These are phyloP conservation scores for Drosophila pseudotakahashii DNA, from an alignment of 2,888 invertebrate species.

Conservation along the genomic window DNA sequence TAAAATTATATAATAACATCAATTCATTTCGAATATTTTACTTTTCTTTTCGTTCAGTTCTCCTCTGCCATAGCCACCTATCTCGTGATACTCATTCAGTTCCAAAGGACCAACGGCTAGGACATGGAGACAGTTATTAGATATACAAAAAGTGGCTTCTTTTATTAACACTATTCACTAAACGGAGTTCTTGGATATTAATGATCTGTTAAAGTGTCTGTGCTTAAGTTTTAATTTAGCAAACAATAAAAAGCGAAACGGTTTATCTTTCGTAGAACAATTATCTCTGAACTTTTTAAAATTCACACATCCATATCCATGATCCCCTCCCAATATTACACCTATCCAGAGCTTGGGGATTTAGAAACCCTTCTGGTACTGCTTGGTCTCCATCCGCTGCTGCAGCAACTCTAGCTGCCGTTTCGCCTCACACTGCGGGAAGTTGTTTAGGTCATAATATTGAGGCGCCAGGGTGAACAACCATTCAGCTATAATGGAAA, in stretches of 20 bases:
- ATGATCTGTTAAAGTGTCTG: conserved; percentile 24
- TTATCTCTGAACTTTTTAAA: neutral
- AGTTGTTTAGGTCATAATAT: conserved; percentile 99
- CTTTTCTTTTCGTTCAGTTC: conserved; percentile 80
- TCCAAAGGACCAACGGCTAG: conserved; percentile 85
- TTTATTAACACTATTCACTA: conserved; percentile 44
- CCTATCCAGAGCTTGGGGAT: neutral
- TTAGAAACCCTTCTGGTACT: conserved; percentile 95
- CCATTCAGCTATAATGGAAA: conserved; percentile 91
- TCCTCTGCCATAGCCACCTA: conserved; percentile 86
- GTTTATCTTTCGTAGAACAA: neutral
- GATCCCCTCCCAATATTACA: conserved; percentile 10
- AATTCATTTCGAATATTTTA: neutral
- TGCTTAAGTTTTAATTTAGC: conserved; percentile 33
- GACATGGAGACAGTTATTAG: neutral
- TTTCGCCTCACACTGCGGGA: conserved; percentile 98
- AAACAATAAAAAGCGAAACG: conserved; percentile 40
- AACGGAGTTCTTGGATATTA: conserved; percentile 37
- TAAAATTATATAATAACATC: neutral
- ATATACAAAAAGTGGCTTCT: conserved; percentile 56
- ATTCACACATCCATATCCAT: conserved; percentile 8
- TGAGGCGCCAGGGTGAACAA: conserved; percentile 97
- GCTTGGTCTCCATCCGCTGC: conserved; percentile 93
- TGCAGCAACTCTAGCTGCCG: conserved; percentile 95
- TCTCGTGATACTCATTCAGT: conserved; percentile 86